Percentiles rank a stretch among this genome's conserved stretches.
phyloP scores from a whole-genome alignment of 2,797 vertebrate genomes.

The Columba guinea region DNA sequence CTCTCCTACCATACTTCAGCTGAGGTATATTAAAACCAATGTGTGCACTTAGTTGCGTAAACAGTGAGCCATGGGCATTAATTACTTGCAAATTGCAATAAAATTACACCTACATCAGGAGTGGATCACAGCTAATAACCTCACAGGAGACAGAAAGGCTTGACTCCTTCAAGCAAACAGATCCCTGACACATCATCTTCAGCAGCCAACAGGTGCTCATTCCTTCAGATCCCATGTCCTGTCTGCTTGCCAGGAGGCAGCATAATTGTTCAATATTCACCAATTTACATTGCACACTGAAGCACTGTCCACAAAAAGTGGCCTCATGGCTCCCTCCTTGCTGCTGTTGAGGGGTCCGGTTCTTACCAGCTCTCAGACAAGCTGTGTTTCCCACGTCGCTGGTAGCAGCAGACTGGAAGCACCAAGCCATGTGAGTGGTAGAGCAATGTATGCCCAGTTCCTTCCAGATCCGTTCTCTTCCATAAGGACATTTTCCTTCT shows the following conservation, averaged over 20 bases:
- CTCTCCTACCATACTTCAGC: not conserved
- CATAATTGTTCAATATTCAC: not conserved
- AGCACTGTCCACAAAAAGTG: not conserved
- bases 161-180: not conserved
- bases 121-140: not conserved
- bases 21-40: not conserved
- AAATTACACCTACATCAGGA: not conserved
- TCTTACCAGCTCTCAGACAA: accelerated
- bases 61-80: not conserved
- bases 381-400: accelerated
- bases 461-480: not conserved
- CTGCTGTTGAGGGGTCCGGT: accelerated
- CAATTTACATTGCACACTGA: not conserved
- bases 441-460: not conserved
- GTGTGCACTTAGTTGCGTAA: not conserved
- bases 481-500: not conserved
- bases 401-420: not conserved
- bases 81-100: not conserved
- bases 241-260: not conserved
- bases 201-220: accelerated
- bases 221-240: not conserved
- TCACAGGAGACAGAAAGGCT: not conserved
- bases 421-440: not conserved
- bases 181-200: not conserved
- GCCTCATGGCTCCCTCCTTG: accelerated